Percentiles rank a stretch among this genome's conserved stretches.
Evolutionary conservation across 1,140 invertebrate species (phyloP).

Genomic region (Panagrolaimus sp.): DNA sequence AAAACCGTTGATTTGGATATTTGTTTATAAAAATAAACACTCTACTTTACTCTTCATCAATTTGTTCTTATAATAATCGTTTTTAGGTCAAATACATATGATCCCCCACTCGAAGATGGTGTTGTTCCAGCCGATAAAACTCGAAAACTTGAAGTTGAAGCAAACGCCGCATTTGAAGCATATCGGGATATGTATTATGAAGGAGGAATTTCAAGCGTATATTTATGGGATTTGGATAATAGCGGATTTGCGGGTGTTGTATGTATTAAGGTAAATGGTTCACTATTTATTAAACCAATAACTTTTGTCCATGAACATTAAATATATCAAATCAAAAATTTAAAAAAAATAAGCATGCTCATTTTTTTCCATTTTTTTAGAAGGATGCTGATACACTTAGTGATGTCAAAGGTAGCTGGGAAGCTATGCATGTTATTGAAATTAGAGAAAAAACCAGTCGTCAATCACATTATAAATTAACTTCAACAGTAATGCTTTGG

Average conservation of each 20-base stretch:
- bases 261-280: constrained; percentile 83
- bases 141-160: constrained; percentile 90
- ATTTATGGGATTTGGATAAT: constrained; percentile 91
- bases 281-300: too few relatives aligned
- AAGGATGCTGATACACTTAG: constrained; percentile 74
- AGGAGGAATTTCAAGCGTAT: constrained; percentile 96
- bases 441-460: constrained; percentile 64
- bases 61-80: constrained; percentile 73
- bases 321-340: too few relatives aligned
- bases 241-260: constrained; percentile 98
- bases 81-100: constrained; percentile 98
- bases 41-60: neutral
- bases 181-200: constrained; percentile 99
- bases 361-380: too few relatives aligned
- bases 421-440: constrained; percentile 98
- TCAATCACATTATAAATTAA: constrained; percentile 76
- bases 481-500: constrained; percentile 98
- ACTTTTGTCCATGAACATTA: too few relatives aligned
- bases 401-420: constrained; percentile 97
- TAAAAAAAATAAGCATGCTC: too few relatives aligned
- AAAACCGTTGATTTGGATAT: neutral
- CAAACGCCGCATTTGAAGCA: constrained; percentile 95
- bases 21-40: too few relatives aligned
- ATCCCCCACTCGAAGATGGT: constrained; percentile 93
- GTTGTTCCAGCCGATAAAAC: constrained; percentile 93